Evolutionary conservation across 1,140 invertebrate genomes (phyloP).

Genomic region (Andricus grossulariae): DNA sequence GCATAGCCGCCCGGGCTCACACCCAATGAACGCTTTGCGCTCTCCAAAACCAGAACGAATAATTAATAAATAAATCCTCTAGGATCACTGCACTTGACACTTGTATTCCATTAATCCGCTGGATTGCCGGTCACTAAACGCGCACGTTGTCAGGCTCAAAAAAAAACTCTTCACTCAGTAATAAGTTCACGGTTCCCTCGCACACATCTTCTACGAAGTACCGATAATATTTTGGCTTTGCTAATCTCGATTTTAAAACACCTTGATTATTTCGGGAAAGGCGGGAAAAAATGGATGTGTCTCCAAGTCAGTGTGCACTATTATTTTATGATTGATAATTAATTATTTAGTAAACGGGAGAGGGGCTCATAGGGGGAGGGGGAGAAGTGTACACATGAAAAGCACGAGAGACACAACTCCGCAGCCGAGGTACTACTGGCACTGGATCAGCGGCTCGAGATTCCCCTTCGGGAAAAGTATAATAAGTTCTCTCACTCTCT

Average conservation of each 20-base stretch:
- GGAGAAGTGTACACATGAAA: constrained; percentile 44
- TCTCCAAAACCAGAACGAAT: background rate
- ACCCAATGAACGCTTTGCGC: background rate
- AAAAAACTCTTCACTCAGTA: constrained; percentile 46
- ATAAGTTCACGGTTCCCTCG: constrained; percentile 39
- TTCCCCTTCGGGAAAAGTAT: constrained; percentile 25
- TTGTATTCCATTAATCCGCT: constrained; percentile 51
- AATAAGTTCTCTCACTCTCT: constrained; percentile 41
- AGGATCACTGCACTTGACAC: constrained; percentile 49
- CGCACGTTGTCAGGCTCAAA: constrained; percentile 41
- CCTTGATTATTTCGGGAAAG: background rate
- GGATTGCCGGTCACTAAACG: constrained; percentile 26
- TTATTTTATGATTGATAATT: background rate
- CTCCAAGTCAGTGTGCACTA: constrained; percentile 20
- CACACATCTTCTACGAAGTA: constrained; percentile 18
- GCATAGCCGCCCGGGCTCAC: constrained; percentile 60
- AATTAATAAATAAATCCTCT: constrained; percentile 10
- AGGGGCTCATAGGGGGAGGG: constrained; percentile 31
- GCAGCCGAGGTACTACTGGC: constrained; percentile 59
- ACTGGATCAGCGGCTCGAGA: constrained; percentile 34
- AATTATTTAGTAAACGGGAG: constrained; percentile 28
- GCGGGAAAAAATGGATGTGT: background rate
- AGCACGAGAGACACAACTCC: constrained; percentile 56
- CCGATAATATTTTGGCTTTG: background rate
- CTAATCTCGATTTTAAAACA: background rate